Evolutionary conservation across 2,797 vertebrate genomes (phyloP).

Genomic region (Gobio occitaniae): DNA sequence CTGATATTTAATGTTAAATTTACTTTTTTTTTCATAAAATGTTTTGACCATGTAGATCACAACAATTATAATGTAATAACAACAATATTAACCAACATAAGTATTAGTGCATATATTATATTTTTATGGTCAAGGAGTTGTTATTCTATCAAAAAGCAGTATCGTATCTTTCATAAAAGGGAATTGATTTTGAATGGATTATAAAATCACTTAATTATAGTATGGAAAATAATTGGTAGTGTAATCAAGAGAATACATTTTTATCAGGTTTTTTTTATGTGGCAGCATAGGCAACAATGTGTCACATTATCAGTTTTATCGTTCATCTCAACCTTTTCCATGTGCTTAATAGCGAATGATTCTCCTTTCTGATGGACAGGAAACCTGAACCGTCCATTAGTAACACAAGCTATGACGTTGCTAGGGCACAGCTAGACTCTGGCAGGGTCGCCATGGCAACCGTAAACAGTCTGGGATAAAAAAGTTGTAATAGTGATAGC

Average conservation of each 20-base stretch:
- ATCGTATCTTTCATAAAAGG: not conserved
- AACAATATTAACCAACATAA: not conserved
- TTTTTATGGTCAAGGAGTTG: not conserved
- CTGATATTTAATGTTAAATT: not conserved
- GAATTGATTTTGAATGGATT: not conserved
- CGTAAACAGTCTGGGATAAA: slow-evolving; percentile 65
- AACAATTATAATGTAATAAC: not conserved
- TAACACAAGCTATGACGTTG: slow-evolving; percentile 76
- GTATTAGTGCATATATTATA: not conserved
- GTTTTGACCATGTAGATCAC: not conserved
- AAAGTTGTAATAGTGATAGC: slow-evolving; percentile 54
- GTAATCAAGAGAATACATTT: not conserved
- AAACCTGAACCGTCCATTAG: slow-evolving; percentile 73
- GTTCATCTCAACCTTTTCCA: slow-evolving; percentile 25
- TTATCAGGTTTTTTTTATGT: not conserved
- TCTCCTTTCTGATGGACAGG: slow-evolving; percentile 45
- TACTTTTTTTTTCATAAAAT: not conserved
- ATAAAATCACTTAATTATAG: not conserved
- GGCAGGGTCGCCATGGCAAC: slow-evolving; percentile 72
- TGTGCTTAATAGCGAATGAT: slow-evolving; percentile 31
- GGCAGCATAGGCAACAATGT: not conserved
- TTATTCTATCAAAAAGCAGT: not conserved
- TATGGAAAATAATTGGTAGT: not conserved
- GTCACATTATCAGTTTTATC: slow-evolving; percentile 8
- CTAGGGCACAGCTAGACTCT: slow-evolving; percentile 65